Evolutionary conservation across 2,113 vertebrate genomes (phyloP), one percentile per base, ranked within the genome.

Genomic region (Tychaedon coryphoeus): DNA sequence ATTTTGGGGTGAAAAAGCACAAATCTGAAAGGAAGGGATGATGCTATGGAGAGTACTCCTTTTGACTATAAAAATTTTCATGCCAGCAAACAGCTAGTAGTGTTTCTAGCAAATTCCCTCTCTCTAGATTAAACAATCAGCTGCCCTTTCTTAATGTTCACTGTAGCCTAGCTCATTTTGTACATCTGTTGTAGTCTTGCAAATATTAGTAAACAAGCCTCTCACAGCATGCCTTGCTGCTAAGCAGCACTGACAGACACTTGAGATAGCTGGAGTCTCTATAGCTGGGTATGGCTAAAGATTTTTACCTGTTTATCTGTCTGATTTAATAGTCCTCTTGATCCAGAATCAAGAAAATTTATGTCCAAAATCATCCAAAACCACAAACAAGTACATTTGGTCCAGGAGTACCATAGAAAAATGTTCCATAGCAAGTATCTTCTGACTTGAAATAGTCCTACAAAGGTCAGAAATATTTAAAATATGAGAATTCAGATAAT

Each of bases 131-230:
- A 94, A 95, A 92, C 79, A 88, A 65, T 96, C 92, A 93, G 65
- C 28, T 92, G 93, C 65, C 86, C 93, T 95, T 96, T 95, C 88
- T 90, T 92, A 93, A 90, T 61, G 82, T 92, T 95, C 82, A 60
- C 69, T 95, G 92, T 80, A 94, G 72, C 90, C 90, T 88, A 48
- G 72, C 90, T 96, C 85, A 84, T 95, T 95, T 92, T 88, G 72
- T 95, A 84, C 93, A 96, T 96, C 92, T 97, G 90, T 88, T 94
- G 81, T 83, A 95, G 67, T 93, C 82, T 90, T 90, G 82, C 86
- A 94, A 95, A 93, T 96, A 95, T 93, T 95, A 95, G 92, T 96
- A 96, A 96, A 96, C 72, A 95, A 81, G 56, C 33, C 56, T 88
- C 67, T 93, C 86, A 86, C 79, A 90, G 78, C 45, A 57, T 83